Evolutionary conservation across 2,888 invertebrate genomes (phyloP).

Genomic region (Xestia ashworthii): DNA sequence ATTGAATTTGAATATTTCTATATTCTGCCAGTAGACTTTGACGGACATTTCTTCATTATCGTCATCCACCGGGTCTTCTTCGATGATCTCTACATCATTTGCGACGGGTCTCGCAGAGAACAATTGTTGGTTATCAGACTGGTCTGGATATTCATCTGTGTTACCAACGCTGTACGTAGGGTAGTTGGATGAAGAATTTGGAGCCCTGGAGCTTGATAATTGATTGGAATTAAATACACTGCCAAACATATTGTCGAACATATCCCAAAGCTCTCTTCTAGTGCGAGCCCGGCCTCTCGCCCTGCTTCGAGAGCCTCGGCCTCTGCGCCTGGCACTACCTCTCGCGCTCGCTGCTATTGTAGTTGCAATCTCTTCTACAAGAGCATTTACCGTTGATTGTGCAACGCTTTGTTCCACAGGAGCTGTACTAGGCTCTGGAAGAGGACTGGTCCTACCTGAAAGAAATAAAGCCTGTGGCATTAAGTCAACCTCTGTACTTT

Average conservation of each 20-base stretch:
- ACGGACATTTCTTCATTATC: constrained; percentile 86
- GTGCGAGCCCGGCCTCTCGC: constrained; percentile 49
- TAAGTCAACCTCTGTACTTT: too few species aligned
- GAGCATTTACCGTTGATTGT: not conserved
- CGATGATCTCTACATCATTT: constrained; percentile 65
- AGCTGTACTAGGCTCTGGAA: not conserved
- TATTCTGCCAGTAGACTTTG: constrained; percentile 86
- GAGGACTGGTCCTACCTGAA: constrained; percentile 36
- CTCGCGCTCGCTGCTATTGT: not conserved
- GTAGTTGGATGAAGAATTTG: constrained; percentile 43
- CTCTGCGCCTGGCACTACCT: not conserved
- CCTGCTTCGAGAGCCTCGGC: constrained; percentile 22
- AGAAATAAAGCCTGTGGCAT: too few species aligned
- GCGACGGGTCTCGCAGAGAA: constrained; percentile 68
- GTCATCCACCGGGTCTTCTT: constrained; percentile 69
- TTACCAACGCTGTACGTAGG: constrained; percentile 81
- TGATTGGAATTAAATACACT: not conserved
- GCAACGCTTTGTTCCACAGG: not conserved
- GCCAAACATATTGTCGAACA: constrained; percentile 43
- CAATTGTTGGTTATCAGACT: constrained; percentile 73
- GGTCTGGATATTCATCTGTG: constrained; percentile 81
- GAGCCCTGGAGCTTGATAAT: not conserved
- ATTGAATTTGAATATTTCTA: constrained; percentile 81
- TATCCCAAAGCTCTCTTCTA: constrained; percentile 4
- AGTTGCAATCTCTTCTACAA: not conserved